phyloP scores from a whole-genome alignment of 2,888 invertebrate genomes.

The Nysson spinosus region DNA sequence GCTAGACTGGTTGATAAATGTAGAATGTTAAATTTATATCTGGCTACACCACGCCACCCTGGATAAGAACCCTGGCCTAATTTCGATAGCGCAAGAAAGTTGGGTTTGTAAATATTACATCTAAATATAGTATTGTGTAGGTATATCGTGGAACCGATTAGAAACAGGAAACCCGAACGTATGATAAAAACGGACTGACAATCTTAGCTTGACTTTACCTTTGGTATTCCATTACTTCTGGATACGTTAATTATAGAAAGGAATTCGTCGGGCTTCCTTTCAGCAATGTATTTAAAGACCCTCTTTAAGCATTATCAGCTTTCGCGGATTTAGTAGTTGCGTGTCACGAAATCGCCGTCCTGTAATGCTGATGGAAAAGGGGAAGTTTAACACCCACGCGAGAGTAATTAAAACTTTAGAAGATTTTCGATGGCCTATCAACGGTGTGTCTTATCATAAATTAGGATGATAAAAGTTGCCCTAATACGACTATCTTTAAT shows the following conservation, averaged over 20 bases:
- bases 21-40: slow-evolving; percentile 54
- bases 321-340: slow-evolving; percentile 50
- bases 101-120: no score
- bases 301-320: slow-evolving; percentile 52
- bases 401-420: slow-evolving; percentile 56
- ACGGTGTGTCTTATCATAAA: slow-evolving; percentile 41
- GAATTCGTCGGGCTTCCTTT: slow-evolving; percentile 39
- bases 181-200: slow-evolving; percentile 24
- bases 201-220: slow-evolving; percentile 9
- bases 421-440: slow-evolving; percentile 16
- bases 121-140: no score
- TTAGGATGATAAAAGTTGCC: slow-evolving; percentile 18
- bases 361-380: slow-evolving; percentile 25
- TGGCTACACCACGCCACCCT: slow-evolving; percentile 30
- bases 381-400: slow-evolving; percentile 41
- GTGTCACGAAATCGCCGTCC: slow-evolving; percentile 34
- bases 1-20: no score
- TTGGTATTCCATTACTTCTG: slow-evolving; percentile 33
- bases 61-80: slow-evolving; percentile 47
- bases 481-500: no score
- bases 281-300: slow-evolving; percentile 37
- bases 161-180: slow-evolving; percentile 19
- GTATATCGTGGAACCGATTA: background rate
- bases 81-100: slow-evolving; percentile 30
- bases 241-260: slow-evolving; percentile 59